Conservation (phyloP, 2,113 vertebrate species). For the Psophia crepitans region DNA sequence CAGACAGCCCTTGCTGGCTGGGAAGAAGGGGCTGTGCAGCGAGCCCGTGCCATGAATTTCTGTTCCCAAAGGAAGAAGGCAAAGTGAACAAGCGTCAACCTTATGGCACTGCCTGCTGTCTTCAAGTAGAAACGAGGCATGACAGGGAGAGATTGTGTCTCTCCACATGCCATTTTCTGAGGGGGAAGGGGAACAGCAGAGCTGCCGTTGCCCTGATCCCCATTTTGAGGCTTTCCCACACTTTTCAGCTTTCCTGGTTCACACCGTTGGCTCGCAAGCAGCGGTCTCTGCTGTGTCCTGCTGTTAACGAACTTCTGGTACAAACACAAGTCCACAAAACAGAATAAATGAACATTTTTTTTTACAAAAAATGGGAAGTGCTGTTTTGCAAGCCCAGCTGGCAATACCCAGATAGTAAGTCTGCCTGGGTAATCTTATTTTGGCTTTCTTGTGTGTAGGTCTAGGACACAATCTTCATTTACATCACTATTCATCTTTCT, state of each 20-base stretch:
- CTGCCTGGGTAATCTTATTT: background rate
- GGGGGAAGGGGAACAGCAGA: background rate
- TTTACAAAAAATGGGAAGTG: background rate
- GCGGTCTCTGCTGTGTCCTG: background rate
- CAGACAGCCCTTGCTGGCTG: background rate
- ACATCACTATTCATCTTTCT: background rate
- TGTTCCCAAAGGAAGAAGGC: background rate
- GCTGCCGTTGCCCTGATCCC: background rate
- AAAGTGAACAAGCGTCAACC: background rate
- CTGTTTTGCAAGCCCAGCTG: background rate
- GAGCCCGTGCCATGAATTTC: background rate
- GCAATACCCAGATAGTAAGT: fast-evolving
- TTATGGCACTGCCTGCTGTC: background rate
- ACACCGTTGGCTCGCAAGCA: background rate
- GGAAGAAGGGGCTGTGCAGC: background rate
- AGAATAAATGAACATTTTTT: background rate
- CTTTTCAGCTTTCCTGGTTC: background rate
- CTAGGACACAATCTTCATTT: background rate
- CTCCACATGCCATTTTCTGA: background rate
- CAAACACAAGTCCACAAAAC: background rate
- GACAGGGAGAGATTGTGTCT: background rate
- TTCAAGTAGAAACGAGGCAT: background rate
- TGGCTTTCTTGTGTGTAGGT: background rate
- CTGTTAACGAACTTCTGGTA: background rate
- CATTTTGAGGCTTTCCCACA: background rate